Conservation (phyloP, 2,797 vertebrate genomes). For the Silurus lanzhouensis region DNA sequence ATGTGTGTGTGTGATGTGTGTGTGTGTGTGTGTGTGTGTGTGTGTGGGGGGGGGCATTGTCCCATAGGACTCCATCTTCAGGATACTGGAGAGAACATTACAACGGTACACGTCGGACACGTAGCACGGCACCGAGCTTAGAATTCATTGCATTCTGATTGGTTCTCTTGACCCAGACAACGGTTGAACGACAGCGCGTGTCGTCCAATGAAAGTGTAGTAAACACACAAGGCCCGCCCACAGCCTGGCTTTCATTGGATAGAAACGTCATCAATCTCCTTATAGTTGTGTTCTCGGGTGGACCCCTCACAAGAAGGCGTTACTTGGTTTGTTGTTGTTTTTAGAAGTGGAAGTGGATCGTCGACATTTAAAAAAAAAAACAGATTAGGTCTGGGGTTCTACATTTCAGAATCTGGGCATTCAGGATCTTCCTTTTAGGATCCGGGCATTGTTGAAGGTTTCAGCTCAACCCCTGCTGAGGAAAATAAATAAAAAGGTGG, state of each 20-base stretch:
- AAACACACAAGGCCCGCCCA: constrained; percentile 28
- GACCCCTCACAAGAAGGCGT: constrained; percentile 17
- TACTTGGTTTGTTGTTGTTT: constrained; percentile 70
- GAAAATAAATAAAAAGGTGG: background rate
- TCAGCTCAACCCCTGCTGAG: constrained; percentile 30
- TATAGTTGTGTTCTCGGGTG: constrained; percentile 58
- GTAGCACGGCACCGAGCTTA: constrained; percentile 32
- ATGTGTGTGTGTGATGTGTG: too few species aligned
- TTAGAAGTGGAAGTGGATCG: constrained; percentile 54
- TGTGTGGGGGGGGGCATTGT: background rate
- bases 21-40: too few species aligned
- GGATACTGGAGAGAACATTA: background rate
- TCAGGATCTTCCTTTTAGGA: background rate
- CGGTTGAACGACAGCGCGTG: background rate
- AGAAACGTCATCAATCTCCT: background rate
- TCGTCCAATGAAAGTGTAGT: constrained; percentile 57
- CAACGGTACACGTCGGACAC: constrained; percentile 39
- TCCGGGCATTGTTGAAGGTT: background rate
- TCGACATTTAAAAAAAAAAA: constrained; percentile 72
- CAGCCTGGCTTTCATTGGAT: constrained; percentile 32
- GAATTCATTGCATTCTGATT: constrained; percentile 54
- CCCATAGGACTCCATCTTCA: background rate
- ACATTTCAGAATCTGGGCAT: background rate
- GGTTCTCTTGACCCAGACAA: constrained; percentile 7
- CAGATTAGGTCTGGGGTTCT: background rate